Percentiles rank a stretch among this genome's conserved stretches.
Conservation (phyloP, 2,113 vertebrate genomes). For the Chaetodon trifascialis region DNA sequence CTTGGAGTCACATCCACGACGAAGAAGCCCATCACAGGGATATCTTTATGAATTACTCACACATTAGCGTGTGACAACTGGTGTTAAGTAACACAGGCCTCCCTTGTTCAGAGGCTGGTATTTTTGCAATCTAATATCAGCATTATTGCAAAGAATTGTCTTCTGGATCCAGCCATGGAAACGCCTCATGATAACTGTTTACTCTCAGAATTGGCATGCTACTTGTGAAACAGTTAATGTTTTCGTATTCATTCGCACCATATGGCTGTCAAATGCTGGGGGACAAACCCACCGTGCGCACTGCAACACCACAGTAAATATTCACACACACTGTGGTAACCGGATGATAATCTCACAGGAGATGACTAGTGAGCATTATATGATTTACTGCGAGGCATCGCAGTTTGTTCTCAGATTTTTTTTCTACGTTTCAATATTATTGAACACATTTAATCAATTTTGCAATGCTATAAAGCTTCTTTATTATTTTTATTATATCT, state of each 20-base stretch:
- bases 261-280: constrained; percentile 73
- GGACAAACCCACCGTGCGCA: constrained; percentile 63
- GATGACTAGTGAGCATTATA: constrained; percentile 64
- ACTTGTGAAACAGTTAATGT: constrained; percentile 76
- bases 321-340: constrained; percentile 70
- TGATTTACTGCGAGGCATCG: constrained; percentile 65
- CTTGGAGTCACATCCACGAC: constrained; percentile 37
- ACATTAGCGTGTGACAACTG: constrained; percentile 8
- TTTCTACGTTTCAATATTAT: constrained; percentile 62
- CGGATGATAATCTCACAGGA: constrained; percentile 74
- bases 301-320: constrained; percentile 71
- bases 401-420: constrained; percentile 55
- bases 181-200: constrained; percentile 70
- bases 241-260: constrained; percentile 76
- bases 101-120: background rate
- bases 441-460: constrained; percentile 66
- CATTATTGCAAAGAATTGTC: constrained; percentile 26
- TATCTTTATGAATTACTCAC: constrained; percentile 32
- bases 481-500: constrained; percentile 58
- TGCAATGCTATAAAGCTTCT: constrained; percentile 45
- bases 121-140: constrained; percentile 39
- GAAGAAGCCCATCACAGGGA: constrained; percentile 35
- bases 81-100: constrained; percentile 23
- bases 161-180: constrained; percentile 51
- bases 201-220: constrained; percentile 68